A percentile compares a stretch with the other conserved stretches of the same genome.
Evolutionary conservation across 2,888 invertebrate species (phyloP).

Genomic region (Leptinotarsa haldemani): DNA sequence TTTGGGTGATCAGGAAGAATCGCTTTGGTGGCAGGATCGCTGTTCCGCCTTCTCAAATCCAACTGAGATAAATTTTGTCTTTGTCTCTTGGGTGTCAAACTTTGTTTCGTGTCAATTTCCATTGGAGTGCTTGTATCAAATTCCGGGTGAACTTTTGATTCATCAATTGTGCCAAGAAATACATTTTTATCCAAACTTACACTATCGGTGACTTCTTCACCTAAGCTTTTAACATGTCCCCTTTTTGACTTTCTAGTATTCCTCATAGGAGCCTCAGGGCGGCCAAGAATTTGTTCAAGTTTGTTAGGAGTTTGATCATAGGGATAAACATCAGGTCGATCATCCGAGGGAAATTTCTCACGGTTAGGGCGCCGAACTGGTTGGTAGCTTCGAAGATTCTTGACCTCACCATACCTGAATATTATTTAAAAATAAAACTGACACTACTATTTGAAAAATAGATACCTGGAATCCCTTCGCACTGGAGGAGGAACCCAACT

Average conservation of each 20-base stretch:
- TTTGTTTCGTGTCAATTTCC: conserved; percentile 32
- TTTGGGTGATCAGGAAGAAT: conserved; percentile 58
- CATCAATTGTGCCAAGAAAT: conserved; percentile 62
- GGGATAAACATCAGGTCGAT: conserved; percentile 56
- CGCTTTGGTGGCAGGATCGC: conserved; percentile 76
- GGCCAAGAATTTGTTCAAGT: conserved; percentile 62
- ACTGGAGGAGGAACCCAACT: conserved; percentile 41
- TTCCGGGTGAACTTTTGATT: conserved; percentile 55
- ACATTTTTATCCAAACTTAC: conserved; percentile 56
- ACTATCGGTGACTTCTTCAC: conserved; percentile 67
- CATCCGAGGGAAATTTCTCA: conserved; percentile 53
- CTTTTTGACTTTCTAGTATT: conserved; percentile 59
- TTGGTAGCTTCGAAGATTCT: conserved; percentile 64
- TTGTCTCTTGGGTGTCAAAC: conserved; percentile 62
- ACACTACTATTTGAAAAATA: neutral
- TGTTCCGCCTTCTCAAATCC: conserved; percentile 76
- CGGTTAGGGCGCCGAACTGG: conserved; percentile 67
- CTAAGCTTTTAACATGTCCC: conserved; percentile 64
- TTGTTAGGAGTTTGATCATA: conserved; percentile 56
- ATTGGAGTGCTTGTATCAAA: conserved; percentile 20
- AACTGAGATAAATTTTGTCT: conserved; percentile 58
- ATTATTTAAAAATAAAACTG: neutral
- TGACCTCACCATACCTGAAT: conserved; percentile 59
- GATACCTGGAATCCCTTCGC: conserved; percentile 36
- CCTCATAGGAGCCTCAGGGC: conserved; percentile 60